phyloP scores from a whole-genome alignment of 2,797 vertebrate species.

The Ambastaia sidthimunki region DNA sequence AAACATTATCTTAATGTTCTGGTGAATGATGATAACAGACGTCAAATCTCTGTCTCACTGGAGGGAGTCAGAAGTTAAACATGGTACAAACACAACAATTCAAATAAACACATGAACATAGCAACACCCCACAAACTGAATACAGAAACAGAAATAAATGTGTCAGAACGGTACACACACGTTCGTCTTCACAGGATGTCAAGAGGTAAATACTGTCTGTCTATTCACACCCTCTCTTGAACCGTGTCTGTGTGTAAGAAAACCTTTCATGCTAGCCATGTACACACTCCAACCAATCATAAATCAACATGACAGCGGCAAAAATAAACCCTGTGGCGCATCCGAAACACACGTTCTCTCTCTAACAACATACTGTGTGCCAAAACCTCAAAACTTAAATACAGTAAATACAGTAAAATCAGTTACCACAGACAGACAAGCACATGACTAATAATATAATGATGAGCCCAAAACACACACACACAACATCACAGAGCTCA shows the following conservation, averaged over 20 bases:
- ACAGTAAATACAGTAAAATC: background rate
- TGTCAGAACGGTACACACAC: background rate
- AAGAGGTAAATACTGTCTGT: background rate
- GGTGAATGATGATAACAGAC: background rate
- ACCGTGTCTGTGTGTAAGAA: background rate
- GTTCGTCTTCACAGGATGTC: background rate
- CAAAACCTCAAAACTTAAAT: background rate
- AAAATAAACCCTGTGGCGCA: background rate
- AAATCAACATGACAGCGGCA: background rate
- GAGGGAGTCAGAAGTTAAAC: too few species aligned
- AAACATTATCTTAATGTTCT: background rate
- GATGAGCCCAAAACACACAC: too few species aligned
- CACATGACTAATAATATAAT: too few species aligned
- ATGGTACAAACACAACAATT: background rate
- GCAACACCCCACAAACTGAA: background rate
- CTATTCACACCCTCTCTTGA: background rate
- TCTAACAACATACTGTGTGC: background rate
- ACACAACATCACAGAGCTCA: too few species aligned
- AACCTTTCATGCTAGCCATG: background rate
- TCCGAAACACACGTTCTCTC: background rate
- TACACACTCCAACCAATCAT: background rate
- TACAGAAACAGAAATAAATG: background rate
- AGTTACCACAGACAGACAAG: background rate
- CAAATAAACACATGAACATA: background rate
- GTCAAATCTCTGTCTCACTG: background rate